Base-by-base conservation (phyloP, 2,113 vertebrate genomes). In the Brienomyrus longianalis region DNA sequence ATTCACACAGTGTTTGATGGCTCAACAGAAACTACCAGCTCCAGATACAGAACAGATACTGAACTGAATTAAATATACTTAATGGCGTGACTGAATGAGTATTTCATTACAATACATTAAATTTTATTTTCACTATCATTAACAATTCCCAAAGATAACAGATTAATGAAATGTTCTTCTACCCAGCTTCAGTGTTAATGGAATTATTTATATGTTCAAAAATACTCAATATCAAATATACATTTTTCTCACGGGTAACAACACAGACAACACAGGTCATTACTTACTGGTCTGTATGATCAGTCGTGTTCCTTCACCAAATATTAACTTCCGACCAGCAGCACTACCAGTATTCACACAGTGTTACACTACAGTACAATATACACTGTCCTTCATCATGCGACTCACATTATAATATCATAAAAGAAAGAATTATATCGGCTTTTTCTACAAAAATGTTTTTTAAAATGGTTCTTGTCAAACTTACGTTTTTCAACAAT, bases 401-500 rank as follows among this genome's bases (percentile, higher is more conserved):
- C 3, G 5, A 83, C 3, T 11, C 21, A 50, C 15, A 1, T 47
- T 43, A 23, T 8, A 59, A 59, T 59, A 59, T 21, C 21, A 62
- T n/a, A 62, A 62, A 62, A 9, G 56, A 59, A 23, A 1, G 7
- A 62, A 62, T n/a, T 9, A n/a, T n/a, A 62, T 62, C n/a, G 56
- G 1, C 51, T 54, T 17, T 56, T 56, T 21, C 19, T 7, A 56
- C 21, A 56, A 21, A 56, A 21, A 56, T 54, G 1, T 23, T 21
- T 56, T 56, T 56, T 10, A 5, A 5, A 52, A 13, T n/a, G 48
- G 11, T 13, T 51, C 11, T 50, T 4, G 48, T 13, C 5, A 31
- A 77, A 89, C 88, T 89, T 86, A 85, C 89, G 3, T 66, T 54
- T 35, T 62, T 87, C 85, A 43, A 62, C 45, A 80, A 74, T 87